Evolutionary conservation across 2,888 invertebrate genomes (phyloP).

Genomic region (Chloromyia formosa): DNA sequence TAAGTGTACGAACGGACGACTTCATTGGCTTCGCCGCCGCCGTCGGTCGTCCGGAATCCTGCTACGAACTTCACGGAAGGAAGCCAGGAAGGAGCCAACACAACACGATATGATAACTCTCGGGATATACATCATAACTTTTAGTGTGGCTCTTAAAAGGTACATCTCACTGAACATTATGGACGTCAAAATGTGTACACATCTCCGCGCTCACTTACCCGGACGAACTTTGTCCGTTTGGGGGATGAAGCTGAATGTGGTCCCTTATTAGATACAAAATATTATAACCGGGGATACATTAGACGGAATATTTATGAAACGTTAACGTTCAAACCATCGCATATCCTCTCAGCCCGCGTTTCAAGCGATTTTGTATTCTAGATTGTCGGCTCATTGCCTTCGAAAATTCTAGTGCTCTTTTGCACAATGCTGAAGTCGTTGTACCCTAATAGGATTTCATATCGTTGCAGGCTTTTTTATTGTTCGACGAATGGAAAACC

Average conservation of each 20-base stretch:
- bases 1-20: too few relatives aligned
- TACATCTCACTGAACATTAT: conserved; percentile 18
- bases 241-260: not conserved
- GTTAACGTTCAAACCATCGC: not conserved
- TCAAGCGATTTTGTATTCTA: not conserved
- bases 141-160: conserved; percentile 21
- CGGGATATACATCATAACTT: conserved; percentile 17
- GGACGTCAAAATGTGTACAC: not conserved
- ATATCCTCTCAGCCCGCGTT: not conserved
- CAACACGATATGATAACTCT: conserved; percentile 3
- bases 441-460: too few relatives aligned
- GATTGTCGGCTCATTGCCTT: too few relatives aligned
- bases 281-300: conserved; percentile 6
- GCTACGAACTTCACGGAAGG: too few relatives aligned
- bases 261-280: conserved; percentile 4
- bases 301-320: conserved; percentile 21
- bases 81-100: not conserved
- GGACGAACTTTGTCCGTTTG: not conserved
- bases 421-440: not conserved
- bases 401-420: too few relatives aligned
- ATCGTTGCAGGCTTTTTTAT: not conserved
- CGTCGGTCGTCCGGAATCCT: too few relatives aligned
- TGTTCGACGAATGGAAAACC: not conserved
- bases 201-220: too few relatives aligned
- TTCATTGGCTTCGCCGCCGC: too few relatives aligned